phyloP scores from a whole-genome alignment of 2,797 vertebrate genomes.

The Choloepus didactylus region DNA sequence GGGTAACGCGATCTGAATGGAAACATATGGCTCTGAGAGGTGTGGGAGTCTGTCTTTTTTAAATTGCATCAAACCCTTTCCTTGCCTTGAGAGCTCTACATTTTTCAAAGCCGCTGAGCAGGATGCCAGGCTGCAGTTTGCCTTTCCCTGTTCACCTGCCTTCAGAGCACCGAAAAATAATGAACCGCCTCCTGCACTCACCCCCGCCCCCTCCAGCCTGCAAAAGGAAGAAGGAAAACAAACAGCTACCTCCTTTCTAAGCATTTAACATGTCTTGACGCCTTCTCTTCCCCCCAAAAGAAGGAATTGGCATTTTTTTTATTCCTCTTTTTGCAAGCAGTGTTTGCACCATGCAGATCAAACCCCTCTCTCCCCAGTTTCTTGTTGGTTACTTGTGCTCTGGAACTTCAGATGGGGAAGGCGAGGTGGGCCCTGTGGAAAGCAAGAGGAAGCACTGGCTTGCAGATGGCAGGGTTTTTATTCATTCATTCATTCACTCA shows the following conservation, averaged over 20 bases:
- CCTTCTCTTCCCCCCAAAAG: conserved; percentile 34
- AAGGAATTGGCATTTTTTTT: conserved; percentile 41
- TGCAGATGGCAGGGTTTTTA: not conserved
- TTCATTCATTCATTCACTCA: too few species aligned
- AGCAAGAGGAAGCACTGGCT: not conserved
- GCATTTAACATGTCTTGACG: conserved; percentile 61
- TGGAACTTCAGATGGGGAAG: not conserved
- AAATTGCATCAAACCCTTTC: conserved; percentile 40
- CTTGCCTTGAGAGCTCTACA: not conserved
- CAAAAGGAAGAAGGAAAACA: conserved; percentile 53
- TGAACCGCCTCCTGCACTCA: not conserved
- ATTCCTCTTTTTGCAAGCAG: conserved; percentile 54
- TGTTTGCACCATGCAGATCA: conserved; percentile 8
- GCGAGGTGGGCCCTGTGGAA: not conserved
- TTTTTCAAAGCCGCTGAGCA: not conserved
- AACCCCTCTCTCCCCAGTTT: conserved; percentile 41
- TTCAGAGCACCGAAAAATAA: conserved; percentile 53
- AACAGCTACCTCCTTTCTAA: conserved; percentile 45
- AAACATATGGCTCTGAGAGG: conserved; percentile 11
- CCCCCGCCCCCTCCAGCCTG: conserved; percentile 50
- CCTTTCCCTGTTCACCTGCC: conserved; percentile 47
- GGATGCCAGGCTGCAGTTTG: not conserved
- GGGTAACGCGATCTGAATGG: not conserved
- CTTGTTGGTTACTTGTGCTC: not conserved
- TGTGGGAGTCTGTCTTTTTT: conserved; percentile 1